Evolutionary conservation across 2,113 vertebrate species (phyloP).

Genomic region (Muntiacus muntjak): DNA sequence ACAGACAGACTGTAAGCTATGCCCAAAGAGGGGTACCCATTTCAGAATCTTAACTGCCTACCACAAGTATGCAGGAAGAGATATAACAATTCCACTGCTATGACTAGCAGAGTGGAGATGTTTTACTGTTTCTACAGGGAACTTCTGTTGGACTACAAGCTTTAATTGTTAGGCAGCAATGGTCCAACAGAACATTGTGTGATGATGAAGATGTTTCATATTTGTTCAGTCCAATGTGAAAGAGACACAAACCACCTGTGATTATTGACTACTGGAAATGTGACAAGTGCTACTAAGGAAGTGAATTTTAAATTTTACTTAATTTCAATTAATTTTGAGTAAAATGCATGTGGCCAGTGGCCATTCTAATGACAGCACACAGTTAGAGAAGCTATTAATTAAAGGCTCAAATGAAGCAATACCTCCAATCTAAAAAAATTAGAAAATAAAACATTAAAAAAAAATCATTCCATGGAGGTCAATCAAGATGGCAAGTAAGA

Average conservation of each 20-base stretch:
- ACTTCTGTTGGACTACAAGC: background rate
- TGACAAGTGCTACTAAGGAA: background rate
- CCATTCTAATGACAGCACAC: background rate
- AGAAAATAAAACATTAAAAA: background rate
- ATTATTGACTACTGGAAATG: background rate
- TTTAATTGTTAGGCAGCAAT: background rate
- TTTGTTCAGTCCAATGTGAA: background rate
- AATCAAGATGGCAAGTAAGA: background rate
- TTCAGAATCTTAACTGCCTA: background rate
- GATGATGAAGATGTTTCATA: background rate
- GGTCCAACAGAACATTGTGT: background rate
- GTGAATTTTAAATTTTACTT: background rate
- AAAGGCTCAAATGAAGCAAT: background rate
- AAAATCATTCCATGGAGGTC: background rate
- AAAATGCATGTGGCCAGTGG: background rate
- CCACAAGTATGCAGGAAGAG: background rate
- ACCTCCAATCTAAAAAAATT: background rate
- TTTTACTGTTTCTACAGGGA: background rate
- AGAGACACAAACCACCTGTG: background rate
- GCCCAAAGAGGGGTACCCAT: background rate
- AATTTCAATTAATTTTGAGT: background rate
- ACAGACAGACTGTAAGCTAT: background rate
- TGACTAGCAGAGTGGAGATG: background rate
- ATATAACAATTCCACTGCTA: background rate
- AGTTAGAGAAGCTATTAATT: background rate